Percentiles rank a stretch among this genome's conserved stretches.
Evolutionary conservation across 2,797 vertebrate species (phyloP).

Genomic region (Malacoraja senta): DNA sequence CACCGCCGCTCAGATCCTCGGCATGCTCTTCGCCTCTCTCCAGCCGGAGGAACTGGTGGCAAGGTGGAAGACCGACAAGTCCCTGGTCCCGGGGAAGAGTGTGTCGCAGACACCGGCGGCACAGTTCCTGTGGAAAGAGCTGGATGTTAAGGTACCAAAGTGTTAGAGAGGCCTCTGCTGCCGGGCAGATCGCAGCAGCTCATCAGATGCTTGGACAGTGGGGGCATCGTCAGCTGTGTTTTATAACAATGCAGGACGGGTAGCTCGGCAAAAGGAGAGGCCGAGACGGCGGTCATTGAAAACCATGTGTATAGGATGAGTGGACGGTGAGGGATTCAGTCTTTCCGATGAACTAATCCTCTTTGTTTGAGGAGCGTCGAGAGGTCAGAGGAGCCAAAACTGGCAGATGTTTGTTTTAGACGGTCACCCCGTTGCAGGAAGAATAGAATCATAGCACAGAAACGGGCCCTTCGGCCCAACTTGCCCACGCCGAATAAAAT

Average conservation of each 20-base stretch:
- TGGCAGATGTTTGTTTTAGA: background rate
- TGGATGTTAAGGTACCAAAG: constrained; percentile 73
- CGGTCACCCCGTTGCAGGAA: background rate
- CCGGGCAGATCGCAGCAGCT: background rate
- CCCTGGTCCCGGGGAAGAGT: constrained; percentile 44
- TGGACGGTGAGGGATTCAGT: too few relatives aligned
- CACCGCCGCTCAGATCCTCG: constrained; percentile 84
- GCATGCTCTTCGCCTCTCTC: constrained; percentile 79
- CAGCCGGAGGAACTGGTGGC: constrained; percentile 74
- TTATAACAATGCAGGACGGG: background rate
- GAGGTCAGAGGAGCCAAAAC: background rate
- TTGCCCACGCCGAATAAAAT: too few relatives aligned
- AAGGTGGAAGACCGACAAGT: constrained; percentile 56
- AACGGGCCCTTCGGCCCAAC: too few relatives aligned
- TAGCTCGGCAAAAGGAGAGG: too few relatives aligned
- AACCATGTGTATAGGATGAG: too few relatives aligned
- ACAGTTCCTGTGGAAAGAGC: constrained; percentile 61
- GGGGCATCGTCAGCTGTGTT: too few relatives aligned
- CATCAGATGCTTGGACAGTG: too few relatives aligned
- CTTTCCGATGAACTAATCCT: too few relatives aligned
- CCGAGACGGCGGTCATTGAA: too few relatives aligned
- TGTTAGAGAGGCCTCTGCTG: background rate
- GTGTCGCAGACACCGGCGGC: constrained; percentile 49
- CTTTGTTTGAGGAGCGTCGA: background rate
- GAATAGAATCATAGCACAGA: too few relatives aligned